A percentile compares a stretch with the other conserved stretches of the same genome.
Conservation (phyloP, 2,797 vertebrate genomes). For the Varecia variegata region DNA sequence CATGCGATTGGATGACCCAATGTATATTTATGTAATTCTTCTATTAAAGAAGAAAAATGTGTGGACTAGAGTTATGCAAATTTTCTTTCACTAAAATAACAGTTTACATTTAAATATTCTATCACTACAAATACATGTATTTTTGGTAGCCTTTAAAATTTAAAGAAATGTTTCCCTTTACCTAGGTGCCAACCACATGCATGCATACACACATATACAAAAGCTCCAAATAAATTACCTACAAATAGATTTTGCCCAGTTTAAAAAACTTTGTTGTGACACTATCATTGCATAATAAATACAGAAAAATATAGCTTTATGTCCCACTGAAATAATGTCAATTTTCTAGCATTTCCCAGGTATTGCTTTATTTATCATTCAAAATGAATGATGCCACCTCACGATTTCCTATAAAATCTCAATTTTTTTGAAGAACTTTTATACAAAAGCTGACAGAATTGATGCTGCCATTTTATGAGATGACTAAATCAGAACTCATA, state of each 20-base stretch:
- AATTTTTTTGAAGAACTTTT: slow-evolving; percentile 38
- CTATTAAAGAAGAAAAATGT: not conserved
- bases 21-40: not conserved
- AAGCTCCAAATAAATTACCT: not conserved
- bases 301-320: not conserved
- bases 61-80: not conserved
- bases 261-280: not conserved
- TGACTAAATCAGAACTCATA: slow-evolving; percentile 5
- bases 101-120: not conserved
- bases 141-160: not conserved
- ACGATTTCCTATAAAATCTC: not conserved
- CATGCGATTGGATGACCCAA: not conserved
- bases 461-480: not conserved
- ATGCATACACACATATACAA: not conserved
- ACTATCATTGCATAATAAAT: not conserved
- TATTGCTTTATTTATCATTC: slow-evolving; percentile 31
- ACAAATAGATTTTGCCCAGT: not conserved
- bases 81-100: not conserved
- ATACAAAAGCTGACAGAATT: slow-evolving; percentile 20
- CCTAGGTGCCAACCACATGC: fast-evolving
- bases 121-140: not conserved
- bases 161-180: not conserved
- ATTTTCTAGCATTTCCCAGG: not conserved
- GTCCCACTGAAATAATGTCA: not conserved
- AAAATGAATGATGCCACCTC: slow-evolving; percentile 19